These are phyloP conservation scores for Xiphophorus hellerii DNA, from an alignment of 2,113 vertebrate genomes.

Conservation along the genomic window DNA sequence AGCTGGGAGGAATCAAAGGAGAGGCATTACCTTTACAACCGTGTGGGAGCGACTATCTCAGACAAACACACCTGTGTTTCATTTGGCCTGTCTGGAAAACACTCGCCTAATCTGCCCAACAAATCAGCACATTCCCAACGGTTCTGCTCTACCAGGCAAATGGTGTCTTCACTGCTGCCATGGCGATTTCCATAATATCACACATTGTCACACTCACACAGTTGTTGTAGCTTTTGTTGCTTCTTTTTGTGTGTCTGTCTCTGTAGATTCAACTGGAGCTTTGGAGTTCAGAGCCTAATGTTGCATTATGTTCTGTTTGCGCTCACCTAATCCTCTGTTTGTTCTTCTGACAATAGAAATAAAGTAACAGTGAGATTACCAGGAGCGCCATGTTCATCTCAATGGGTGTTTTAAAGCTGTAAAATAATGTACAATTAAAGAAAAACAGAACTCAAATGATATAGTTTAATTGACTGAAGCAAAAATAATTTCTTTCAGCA, in stretches of 20 bases:
- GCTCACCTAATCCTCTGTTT: neutral
- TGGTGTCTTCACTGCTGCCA: slow-evolving; percentile 6
- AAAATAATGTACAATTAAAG: neutral
- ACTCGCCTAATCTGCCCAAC: slow-evolving; percentile 17
- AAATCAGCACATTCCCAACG: slow-evolving; percentile 35
- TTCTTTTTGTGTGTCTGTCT: too few species aligned
- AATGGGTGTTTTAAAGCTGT: neutral
- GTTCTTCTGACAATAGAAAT: neutral
- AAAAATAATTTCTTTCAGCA: neutral
- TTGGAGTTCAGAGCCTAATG: neutral
- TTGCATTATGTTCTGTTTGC: neutral
- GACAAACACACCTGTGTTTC: neutral
- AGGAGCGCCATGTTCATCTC: too few species aligned
- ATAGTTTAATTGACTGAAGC: neutral
- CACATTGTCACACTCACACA: slow-evolving; percentile 2
- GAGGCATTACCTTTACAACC: slow-evolving; percentile 32
- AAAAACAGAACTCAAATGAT: neutral
- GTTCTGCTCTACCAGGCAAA: neutral
- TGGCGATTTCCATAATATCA: slow-evolving; percentile 57
- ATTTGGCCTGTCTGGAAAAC: neutral
- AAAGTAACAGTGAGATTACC: neutral
- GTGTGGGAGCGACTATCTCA: neutral
- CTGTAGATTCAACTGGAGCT: neutral
- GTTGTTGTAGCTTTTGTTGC: neutral
- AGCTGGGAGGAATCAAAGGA: slow-evolving; percentile 27